Base-by-base conservation (phyloP, 1,140 invertebrate species). In the Euura saliciscinereae region DNA sequence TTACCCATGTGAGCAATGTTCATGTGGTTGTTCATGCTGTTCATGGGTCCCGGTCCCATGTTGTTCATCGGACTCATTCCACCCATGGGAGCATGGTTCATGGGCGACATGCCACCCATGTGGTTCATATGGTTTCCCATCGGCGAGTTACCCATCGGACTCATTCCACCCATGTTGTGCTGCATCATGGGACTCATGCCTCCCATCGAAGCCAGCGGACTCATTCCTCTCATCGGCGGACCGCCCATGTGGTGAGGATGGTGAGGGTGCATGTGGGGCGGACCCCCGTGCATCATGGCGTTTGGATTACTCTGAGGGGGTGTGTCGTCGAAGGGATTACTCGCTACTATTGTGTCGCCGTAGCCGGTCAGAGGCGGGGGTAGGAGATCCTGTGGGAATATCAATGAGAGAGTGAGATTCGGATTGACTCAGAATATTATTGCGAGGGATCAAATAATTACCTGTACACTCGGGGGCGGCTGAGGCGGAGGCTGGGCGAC, bases 261-360 rank as follows among this genome's bases (percentile, higher is more conserved):
- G 75, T 87, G 86, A 2, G 84, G 79, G 78, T 88, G 87, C 84
- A 89, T 88, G 71, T 89, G 88, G 2, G 84, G 84, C 43, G 85
- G 84, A 10, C 90, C 89, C 85, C 91, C 90, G 82, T 90, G 82
- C 86, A 93, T 92, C 86, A 91, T 92, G 65, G 89, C 89, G 76
- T 78, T 90, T 83, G 86, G 89, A 78, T 87, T 88, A 84, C 83
- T 89, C 86, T 78, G 91, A 80, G 87, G 92, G 43, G 96, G 95
- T 8, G 93, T 95, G 81, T 99, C 97, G 87, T 99, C 97, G 87
- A 99, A 98, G 44, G 97, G 97, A 88, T 98, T 98, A 71, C 95
- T 97, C 46, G 96, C 97, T 74, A 98, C 92, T 81, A 98, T 97
- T 66, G 96, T 97, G 81, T 98, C 96, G 64, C 96, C 96, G 87